Conservation (phyloP, 1,140 invertebrate species). For the Drosophila subpulchrella region DNA sequence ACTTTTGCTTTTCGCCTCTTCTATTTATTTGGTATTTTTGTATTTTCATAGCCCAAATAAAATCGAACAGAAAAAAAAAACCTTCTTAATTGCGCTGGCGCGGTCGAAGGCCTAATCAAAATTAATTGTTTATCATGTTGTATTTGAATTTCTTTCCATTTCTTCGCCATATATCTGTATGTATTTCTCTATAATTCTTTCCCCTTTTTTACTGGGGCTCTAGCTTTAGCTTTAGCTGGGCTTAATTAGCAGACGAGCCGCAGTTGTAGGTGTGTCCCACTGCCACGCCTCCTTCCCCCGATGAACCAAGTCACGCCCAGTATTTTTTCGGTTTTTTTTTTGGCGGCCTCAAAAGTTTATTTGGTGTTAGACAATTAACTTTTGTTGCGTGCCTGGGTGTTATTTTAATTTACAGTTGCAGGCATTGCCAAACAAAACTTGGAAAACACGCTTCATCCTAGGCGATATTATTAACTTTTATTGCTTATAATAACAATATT, state of each 20-base stretch:
- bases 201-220: conserved; percentile 19
- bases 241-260: conserved; percentile 75
- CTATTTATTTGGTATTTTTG: conserved; percentile 4
- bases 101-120: conserved; percentile 73
- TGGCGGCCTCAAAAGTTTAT: conserved; percentile 64
- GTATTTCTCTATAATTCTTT: conserved; percentile 36
- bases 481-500: conserved; percentile 59
- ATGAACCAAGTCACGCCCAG: conserved; percentile 54
- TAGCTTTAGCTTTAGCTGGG: conserved; percentile 13
- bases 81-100: conserved; percentile 68
- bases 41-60: conserved; percentile 25
- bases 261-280: conserved; percentile 67
- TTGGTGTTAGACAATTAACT: conserved; percentile 84
- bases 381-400: conserved; percentile 80
- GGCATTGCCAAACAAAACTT: conserved; percentile 19
- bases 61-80: conserved; percentile 2
- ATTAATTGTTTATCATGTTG: conserved; percentile 83
- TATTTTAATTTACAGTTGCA: conserved; percentile 82
- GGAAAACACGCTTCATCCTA: conserved; percentile 49
- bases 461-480: conserved; percentile 52
- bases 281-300: conserved; percentile 20
- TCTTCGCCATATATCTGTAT: conserved; percentile 24
- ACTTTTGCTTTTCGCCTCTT: conserved; percentile 63
- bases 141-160: conserved; percentile 80
- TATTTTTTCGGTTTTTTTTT: conserved; percentile 15